These are phyloP conservation scores for Pandemis heparana DNA, from an alignment of 2,888 invertebrate species.

Conservation along the genomic window DNA sequence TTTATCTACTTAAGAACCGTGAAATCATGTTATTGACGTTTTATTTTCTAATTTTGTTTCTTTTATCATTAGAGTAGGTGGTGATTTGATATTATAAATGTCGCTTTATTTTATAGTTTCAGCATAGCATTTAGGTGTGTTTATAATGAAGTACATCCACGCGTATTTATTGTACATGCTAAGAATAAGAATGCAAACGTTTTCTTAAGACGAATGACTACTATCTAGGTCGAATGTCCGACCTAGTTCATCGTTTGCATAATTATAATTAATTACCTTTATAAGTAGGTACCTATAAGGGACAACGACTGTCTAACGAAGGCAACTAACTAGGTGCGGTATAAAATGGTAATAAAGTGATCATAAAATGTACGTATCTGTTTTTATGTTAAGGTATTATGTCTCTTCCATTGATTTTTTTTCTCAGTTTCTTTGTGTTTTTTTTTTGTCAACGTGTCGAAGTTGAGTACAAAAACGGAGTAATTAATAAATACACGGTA, in stretches of 20 bases:
- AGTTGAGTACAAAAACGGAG: conserved; percentile 25
- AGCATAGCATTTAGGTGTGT: background rate
- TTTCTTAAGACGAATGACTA: conserved; percentile 25
- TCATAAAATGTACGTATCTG: background rate
- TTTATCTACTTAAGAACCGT: no score
- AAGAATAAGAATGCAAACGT: conserved; percentile 17
- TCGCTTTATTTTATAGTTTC: background rate
- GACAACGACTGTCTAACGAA: conserved; percentile 47
- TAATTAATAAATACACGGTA: conserved; percentile 38
- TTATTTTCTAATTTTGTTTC: no score
- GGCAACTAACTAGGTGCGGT: background rate
- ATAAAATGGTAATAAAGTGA: no score
- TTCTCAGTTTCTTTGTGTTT: conserved; percentile 9
- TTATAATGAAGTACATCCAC: background rate
- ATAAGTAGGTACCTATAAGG: conserved; percentile 58
- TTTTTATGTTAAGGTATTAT: background rate
- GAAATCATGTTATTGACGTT: no score
- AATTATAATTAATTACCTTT: conserved; percentile 45
- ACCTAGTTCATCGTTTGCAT: conserved; percentile 55
- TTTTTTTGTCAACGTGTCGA: conserved; percentile 28
- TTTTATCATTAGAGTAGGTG: no score
- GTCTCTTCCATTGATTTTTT: conserved; percentile 28
- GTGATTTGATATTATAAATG: no score
- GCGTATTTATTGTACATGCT: background rate
- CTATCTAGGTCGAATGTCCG: conserved; percentile 38